Conservation (phyloP, 2,888 invertebrate genomes). For the Lithophane socia region DNA sequence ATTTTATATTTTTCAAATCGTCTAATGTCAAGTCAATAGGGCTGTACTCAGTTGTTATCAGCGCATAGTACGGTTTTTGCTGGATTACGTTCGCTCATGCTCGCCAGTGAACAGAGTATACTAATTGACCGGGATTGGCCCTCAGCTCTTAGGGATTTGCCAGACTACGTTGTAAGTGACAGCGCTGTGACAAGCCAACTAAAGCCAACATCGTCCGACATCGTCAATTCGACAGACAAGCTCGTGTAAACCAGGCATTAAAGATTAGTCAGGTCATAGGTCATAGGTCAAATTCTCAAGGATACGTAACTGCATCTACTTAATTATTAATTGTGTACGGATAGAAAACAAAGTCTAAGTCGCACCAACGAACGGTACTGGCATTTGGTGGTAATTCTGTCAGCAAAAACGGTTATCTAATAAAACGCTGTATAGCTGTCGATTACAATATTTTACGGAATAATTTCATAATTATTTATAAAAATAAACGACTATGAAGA, state of each 20-base stretch:
- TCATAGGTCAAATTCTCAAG: slow-evolving; percentile 12
- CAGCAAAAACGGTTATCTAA: neutral
- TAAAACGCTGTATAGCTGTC: neutral
- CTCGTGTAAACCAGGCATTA: neutral
- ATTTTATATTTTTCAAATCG: neutral
- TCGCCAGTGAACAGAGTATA: neutral
- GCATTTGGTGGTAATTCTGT: neutral
- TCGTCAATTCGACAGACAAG: slow-evolving; percentile 1
- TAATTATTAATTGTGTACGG: neutral
- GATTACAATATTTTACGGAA: neutral
- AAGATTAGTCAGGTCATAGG: neutral
- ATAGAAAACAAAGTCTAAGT: neutral
- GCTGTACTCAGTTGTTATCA: neutral
- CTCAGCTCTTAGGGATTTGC: neutral
- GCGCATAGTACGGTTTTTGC: neutral
- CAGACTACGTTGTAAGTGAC: neutral
- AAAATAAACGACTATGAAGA: neutral
- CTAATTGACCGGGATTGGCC: neutral
- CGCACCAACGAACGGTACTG: no score
- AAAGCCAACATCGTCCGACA: neutral
- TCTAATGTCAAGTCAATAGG: neutral
- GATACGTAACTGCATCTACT: neutral
- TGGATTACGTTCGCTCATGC: neutral
- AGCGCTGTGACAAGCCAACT: neutral
- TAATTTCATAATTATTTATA: neutral